Evolutionary conservation across 1,140 invertebrate species (phyloP).

Genomic region (Lysiphlebus fabarum): DNA sequence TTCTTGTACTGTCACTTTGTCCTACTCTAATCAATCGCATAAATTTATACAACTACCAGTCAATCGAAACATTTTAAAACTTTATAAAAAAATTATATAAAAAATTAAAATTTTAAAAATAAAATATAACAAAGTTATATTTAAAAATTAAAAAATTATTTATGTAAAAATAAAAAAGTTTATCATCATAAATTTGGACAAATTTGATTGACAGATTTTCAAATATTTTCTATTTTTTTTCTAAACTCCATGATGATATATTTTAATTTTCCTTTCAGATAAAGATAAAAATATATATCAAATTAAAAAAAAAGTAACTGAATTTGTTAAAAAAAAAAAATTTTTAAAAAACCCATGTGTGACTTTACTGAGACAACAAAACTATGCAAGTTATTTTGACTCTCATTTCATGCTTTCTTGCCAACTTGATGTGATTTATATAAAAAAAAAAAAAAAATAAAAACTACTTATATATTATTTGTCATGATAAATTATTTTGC

Average conservation of each 20-base stretch:
- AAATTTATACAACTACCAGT: slow-evolving; percentile 49
- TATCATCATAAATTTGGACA: slow-evolving; percentile 49
- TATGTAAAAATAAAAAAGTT: slow-evolving; percentile 40
- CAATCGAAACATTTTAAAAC: slow-evolving; percentile 36
- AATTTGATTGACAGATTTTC: slow-evolving; percentile 47
- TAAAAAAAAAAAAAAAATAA: no score
- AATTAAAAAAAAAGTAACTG: not conserved
- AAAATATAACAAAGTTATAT: no score
- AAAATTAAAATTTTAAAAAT: no score
- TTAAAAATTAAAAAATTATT: slow-evolving; percentile 1
- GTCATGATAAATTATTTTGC: no score
- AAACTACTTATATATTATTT: no score
- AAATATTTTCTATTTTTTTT: slow-evolving; percentile 43
- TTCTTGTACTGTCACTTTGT: slow-evolving; percentile 56
- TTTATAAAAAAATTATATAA: slow-evolving; percentile 1
- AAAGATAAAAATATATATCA: not conserved
- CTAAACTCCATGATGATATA: slow-evolving; percentile 27
- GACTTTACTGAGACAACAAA: slow-evolving; percentile 39
- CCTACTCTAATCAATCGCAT: slow-evolving; percentile 56
- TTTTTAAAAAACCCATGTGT: slow-evolving; percentile 18
- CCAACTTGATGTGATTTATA: slow-evolving; percentile 2
- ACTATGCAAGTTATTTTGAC: slow-evolving; percentile 42
- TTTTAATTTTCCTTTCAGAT: slow-evolving; percentile 13
- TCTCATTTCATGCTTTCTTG: slow-evolving; percentile 38
- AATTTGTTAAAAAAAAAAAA: slow-evolving; percentile 12